These are phyloP conservation scores for Vimba vimba DNA, from an alignment of 2,113 vertebrate species.

Conservation along the genomic window DNA sequence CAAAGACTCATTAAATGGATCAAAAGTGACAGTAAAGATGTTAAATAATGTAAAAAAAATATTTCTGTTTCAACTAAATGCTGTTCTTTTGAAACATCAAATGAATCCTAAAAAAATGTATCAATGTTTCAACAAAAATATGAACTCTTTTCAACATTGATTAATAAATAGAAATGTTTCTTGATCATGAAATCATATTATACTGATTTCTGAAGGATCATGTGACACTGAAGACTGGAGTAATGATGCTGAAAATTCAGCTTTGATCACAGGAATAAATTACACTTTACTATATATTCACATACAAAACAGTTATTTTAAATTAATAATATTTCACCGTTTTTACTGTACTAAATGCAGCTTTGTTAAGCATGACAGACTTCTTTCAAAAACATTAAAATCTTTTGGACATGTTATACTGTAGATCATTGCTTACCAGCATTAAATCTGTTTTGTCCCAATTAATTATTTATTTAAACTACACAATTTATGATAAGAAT, in stretches of 20 bases:
- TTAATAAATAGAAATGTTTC: too few species aligned
- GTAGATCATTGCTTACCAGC: too few species aligned
- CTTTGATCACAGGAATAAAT: too few species aligned
- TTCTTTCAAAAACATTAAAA: not conserved
- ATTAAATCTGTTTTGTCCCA: too few species aligned
- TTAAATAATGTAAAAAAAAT: too few species aligned
- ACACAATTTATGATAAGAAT: not conserved
- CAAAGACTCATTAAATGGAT: not conserved
- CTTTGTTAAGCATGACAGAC: not conserved
- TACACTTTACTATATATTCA: not conserved
- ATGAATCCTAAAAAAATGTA: too few species aligned
- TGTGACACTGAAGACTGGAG: too few species aligned
- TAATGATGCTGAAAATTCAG: too few species aligned
- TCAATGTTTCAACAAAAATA: too few species aligned
- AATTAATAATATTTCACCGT: not conserved
- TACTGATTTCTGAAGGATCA: too few species aligned
- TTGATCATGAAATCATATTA: not conserved
- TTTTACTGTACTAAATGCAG: not conserved
- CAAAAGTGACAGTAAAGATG: not conserved
- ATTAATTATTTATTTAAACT: not conserved
- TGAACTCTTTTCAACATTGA: not conserved
- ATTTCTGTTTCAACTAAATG: not conserved
- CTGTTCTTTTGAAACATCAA: not conserved
- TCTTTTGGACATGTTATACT: not conserved
- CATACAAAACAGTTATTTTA: not conserved